Conservation (phyloP, 2,888 invertebrate genomes). For the Aquatica leii region DNA sequence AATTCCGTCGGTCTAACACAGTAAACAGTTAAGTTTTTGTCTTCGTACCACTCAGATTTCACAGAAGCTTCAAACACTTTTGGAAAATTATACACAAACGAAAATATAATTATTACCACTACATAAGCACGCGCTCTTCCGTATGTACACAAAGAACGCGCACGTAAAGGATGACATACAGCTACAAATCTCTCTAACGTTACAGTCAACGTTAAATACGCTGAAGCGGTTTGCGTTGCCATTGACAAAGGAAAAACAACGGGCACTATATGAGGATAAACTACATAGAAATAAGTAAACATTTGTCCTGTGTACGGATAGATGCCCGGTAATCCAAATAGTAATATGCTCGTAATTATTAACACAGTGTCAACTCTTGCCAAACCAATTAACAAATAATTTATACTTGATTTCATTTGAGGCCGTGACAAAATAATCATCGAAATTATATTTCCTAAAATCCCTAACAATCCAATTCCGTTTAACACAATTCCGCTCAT, state of each 20-base stretch:
- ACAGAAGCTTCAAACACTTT: conserved; percentile 75
- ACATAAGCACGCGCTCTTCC: conserved; percentile 87
- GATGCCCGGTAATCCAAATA: conserved; percentile 88
- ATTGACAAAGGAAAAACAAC: conserved; percentile 84
- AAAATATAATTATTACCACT: conserved; percentile 79
- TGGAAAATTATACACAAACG: conserved; percentile 86
- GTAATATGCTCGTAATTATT: conserved; percentile 83
- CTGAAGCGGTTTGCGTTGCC: conserved; percentile 91
- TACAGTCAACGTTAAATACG: conserved; percentile 89
- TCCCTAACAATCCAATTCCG: conserved; percentile 81
- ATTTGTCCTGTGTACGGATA: conserved; percentile 82
- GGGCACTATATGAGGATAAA: conserved; percentile 83
- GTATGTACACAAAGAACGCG: conserved; percentile 90
- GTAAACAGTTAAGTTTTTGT: conserved; percentile 70
- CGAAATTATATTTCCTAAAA: conserved; percentile 89
- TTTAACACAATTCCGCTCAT: conserved; percentile 84
- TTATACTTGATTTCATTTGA: conserved; percentile 96
- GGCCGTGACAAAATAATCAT: conserved; percentile 91
- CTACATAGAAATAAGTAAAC: conserved; percentile 79
- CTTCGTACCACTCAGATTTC: conserved; percentile 56
- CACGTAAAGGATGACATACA: conserved; percentile 88
- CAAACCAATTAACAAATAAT: conserved; percentile 91
- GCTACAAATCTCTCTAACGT: conserved; percentile 95
- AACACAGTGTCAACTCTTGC: conserved; percentile 93
- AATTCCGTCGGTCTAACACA: conserved; percentile 75